Evolutionary conservation across 2,797 vertebrate species (phyloP).

Genomic region (Fundulus diaphanus): DNA sequence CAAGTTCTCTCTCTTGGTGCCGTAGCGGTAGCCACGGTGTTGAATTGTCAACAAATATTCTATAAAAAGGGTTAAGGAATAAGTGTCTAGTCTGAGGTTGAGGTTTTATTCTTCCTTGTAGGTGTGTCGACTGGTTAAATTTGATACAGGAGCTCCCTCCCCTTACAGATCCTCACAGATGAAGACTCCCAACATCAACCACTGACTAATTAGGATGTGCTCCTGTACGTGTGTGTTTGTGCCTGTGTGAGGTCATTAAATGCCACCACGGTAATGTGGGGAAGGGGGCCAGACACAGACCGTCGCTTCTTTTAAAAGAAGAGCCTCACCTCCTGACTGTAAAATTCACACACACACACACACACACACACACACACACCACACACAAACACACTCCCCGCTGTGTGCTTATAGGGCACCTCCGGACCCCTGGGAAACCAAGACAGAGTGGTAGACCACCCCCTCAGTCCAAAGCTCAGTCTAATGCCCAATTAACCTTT

Average conservation of each 20-base stretch:
- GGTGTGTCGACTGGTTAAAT: not conserved
- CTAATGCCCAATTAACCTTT: slow-evolving; percentile 88
- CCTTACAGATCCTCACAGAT: slow-evolving; percentile 30
- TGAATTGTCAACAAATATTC: no score
- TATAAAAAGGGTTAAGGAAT: not conserved
- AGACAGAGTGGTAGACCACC: slow-evolving; percentile 66
- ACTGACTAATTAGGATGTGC: slow-evolving; percentile 61
- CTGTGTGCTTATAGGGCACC: slow-evolving; percentile 75
- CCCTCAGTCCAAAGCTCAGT: slow-evolving; percentile 66
- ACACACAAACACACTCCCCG: slow-evolving; percentile 53
- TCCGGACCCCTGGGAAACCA: slow-evolving; percentile 69
- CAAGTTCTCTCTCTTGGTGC: not conserved
- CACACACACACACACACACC: slow-evolving; percentile 32
- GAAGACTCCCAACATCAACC: slow-evolving; percentile 39
- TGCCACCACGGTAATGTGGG: slow-evolving; percentile 49
- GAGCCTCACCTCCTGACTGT: slow-evolving; percentile 26
- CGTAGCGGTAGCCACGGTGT: not conserved
- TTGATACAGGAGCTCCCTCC: not conserved
- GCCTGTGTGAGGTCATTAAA: slow-evolving; percentile 61
- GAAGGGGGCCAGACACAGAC: slow-evolving; percentile 23
- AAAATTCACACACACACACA: slow-evolving; percentile 26
- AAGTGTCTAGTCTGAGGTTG: not conserved
- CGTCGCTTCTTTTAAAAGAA: slow-evolving; percentile 55
- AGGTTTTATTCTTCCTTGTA: not conserved
- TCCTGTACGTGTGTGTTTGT: slow-evolving; percentile 38